Base-by-base conservation (phyloP, 2,888 invertebrate genomes). In the Sarcophaga rosellei region DNA sequence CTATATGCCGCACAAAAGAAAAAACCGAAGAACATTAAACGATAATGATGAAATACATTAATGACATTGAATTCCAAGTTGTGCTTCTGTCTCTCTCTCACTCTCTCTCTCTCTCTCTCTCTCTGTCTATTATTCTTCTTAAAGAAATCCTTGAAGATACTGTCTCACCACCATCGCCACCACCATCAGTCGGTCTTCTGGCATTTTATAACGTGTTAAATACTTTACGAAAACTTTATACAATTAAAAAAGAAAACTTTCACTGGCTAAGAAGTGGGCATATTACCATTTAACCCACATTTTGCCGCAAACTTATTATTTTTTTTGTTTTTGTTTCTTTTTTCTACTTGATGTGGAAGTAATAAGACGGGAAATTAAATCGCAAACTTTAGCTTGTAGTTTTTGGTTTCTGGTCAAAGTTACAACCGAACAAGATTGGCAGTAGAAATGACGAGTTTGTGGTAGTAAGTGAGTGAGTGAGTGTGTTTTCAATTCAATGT, bases 311-410 rank as follows among this genome's bases (percentile, higher is more conserved):
- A 57, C 47, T 47, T 45, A 17, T 25, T 47, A 35, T 12, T 25
- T 47, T 62, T 12, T 53, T 44, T 47, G 25, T 12, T 23, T 44
- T 70, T 57, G 10, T 35, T 35, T 35, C 35, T 35, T 35, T 35
- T 35, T 35, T 35, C 35, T 47, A 53, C 53, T 69, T 20, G 61
- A 61, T 20, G 23, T 21, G 2, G 25, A 15, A 47, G 23, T 20
- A 20, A 20, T 59, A 69, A 78, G 61, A 78, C 61, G 10, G 70
- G 78, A 78, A 78, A 78, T 78, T 70, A 62, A 70, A 70, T 72
- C 17, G 17, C 23, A 57, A 72, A 59, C 45, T 72, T 73, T 72
- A 11, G n/a, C 70, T 82, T 53, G 68, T 69, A 68, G 73, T 23
- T 83, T 44, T 57, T 74, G 69, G 66, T 68, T 23, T 72, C 17